Conservation (phyloP, 2,797 vertebrate species). For the Clarias fuscus region DNA sequence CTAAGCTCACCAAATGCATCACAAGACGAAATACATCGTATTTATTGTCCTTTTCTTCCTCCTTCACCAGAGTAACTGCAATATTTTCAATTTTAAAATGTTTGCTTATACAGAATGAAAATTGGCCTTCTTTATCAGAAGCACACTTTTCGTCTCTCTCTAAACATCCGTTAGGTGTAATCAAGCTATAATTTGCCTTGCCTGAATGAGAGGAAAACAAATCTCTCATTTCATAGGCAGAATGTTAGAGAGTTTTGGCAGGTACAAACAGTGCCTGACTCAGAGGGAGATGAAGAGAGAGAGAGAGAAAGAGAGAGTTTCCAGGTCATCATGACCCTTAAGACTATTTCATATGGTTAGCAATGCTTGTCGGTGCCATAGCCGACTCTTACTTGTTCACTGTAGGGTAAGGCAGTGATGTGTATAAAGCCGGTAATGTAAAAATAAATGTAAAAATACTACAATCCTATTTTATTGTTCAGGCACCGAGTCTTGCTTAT, state of each 20-base stretch:
- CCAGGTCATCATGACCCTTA: conserved; percentile 14
- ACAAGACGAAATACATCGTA: neutral
- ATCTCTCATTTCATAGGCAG: conserved; percentile 24
- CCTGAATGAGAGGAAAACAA: conserved; percentile 7
- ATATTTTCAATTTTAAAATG: conserved; percentile 16
- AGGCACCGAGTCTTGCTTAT: neutral
- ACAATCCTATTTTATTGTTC: neutral
- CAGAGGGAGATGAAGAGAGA: neutral
- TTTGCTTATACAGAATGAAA: conserved; percentile 16
- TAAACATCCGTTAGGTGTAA: conserved; percentile 17
- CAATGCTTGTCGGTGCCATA: neutral
- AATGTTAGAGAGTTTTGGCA: neutral
- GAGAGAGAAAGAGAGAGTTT: neutral
- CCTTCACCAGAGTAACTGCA: neutral
- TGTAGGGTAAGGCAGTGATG: neutral
- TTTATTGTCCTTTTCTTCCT: neutral
- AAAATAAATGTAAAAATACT: neutral
- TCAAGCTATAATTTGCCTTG: conserved; percentile 14
- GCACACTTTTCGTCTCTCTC: neutral
- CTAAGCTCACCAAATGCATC: neutral
- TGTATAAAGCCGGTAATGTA: neutral
- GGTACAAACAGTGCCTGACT: neutral
- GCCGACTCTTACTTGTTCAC: neutral
- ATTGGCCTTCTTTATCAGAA: neutral
- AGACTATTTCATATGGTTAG: conserved; percentile 2